A percentile compares a stretch with the other conserved stretches of the same genome.
These are phyloP conservation scores for Capricornis sumatraensis DNA, from an alignment of 2,113 vertebrate genomes.

Conservation along the genomic window DNA sequence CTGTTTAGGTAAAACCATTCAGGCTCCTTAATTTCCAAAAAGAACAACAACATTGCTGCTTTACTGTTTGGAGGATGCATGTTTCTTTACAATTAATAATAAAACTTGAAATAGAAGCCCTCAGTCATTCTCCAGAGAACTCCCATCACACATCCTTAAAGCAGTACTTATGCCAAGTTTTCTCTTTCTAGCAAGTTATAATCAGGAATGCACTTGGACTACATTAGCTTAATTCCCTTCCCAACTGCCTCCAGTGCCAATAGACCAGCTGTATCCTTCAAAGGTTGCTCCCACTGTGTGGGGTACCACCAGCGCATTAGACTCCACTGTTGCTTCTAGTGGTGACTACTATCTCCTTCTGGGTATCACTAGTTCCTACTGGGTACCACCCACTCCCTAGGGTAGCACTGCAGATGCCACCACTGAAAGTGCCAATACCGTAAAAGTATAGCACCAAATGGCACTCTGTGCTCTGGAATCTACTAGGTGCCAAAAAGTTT, in stretches of 20 bases:
- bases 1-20: background rate
- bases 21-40: background rate
- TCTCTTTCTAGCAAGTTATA: slow-evolving; percentile 17
- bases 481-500: background rate
- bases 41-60: background rate
- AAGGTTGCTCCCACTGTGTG: background rate
- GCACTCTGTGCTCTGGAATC: background rate
- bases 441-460: background rate
- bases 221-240: background rate
- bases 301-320: fast-evolving
- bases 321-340: background rate
- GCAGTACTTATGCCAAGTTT: background rate
- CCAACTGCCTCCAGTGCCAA: background rate
- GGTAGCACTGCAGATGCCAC: background rate
- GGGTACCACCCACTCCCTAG: background rate
- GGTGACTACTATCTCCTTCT: background rate
- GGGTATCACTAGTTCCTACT: background rate
- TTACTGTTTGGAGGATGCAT: background rate
- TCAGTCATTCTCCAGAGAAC: slow-evolving; percentile 17
- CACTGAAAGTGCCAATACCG: background rate
- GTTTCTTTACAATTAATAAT: background rate
- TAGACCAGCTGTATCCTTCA: background rate
- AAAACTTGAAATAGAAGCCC: slow-evolving; percentile 18
- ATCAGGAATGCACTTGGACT: background rate
- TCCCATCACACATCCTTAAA: background rate